A percentile compares a stretch with the other conserved stretches of the same genome.
Evolutionary conservation across 2,888 invertebrate species (phyloP).

Genomic region (Synanthedon tipuliformis): DNA sequence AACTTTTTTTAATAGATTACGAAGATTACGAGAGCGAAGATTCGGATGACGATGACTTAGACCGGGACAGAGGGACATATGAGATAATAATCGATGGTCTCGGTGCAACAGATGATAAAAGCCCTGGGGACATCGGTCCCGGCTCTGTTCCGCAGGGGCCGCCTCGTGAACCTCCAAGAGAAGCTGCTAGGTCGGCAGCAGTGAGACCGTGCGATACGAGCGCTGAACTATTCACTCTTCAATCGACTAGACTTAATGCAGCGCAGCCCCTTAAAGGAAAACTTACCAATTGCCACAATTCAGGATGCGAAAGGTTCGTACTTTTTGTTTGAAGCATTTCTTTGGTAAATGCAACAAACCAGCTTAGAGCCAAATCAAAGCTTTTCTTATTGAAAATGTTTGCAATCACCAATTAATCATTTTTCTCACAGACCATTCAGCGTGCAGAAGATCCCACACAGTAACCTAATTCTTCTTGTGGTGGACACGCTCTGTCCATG

Average conservation of each 20-base stretch:
- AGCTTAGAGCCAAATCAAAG: too few species aligned
- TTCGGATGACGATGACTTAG: constrained; percentile 37
- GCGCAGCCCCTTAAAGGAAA: constrained; percentile 90
- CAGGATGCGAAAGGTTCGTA: constrained; percentile 84
- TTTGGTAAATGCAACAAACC: too few species aligned
- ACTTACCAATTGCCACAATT: constrained; percentile 87
- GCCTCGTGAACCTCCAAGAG: constrained; percentile 57
- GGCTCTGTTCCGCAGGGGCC: constrained; percentile 21
- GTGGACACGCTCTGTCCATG: constrained; percentile 91
- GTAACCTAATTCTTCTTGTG: constrained; percentile 88
- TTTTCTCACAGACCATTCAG: constrained; percentile 81
- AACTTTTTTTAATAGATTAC: constrained; percentile 30
- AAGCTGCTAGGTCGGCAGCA: constrained; percentile 66
- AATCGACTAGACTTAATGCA: constrained; percentile 83
- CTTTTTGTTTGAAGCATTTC: not conserved
- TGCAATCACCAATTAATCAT: too few species aligned
- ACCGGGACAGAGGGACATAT: constrained; percentile 55
- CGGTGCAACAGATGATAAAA: constrained; percentile 20
- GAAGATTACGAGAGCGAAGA: constrained; percentile 60
- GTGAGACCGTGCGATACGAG: constrained; percentile 88
- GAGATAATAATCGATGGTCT: constrained; percentile 56
- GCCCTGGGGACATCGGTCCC: constrained; percentile 28
- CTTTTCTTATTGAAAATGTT: too few species aligned
- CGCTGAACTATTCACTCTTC: constrained; percentile 86
- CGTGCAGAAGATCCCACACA: constrained; percentile 91